Evolutionary conservation across 2,113 vertebrate species (phyloP).

Genomic region (Hirundichthys speculiger): DNA sequence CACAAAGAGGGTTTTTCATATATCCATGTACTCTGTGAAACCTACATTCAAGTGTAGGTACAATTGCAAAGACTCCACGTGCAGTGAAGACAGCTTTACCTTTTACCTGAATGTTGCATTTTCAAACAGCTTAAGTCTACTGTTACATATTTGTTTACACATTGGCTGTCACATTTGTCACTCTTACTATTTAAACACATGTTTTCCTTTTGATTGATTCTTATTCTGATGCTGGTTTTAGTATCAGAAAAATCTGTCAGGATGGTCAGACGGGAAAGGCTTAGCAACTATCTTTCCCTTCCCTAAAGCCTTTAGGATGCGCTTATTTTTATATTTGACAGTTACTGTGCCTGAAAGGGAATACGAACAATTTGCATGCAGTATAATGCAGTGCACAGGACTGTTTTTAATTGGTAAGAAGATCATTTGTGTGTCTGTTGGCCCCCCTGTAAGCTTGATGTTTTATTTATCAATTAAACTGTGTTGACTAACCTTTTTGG

Average conservation of each 20-base stretch:
- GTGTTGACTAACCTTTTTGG: conserved; percentile 37
- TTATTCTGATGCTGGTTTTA: conserved; percentile 10
- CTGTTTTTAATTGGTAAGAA: too few relatives aligned
- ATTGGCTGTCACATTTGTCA: conserved; percentile 9
- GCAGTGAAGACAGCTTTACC: too few relatives aligned
- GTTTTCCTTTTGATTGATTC: neutral
- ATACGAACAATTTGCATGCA: conserved; percentile 40
- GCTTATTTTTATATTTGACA: conserved; percentile 15
- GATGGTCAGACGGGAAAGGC: conserved; percentile 12
- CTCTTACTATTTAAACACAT: conserved; percentile 14
- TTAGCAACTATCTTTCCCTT: conserved; percentile 34
- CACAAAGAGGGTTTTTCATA: neutral
- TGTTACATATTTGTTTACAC: conserved; percentile 16
- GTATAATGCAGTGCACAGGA: conserved; percentile 29
- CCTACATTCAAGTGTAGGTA: too few relatives aligned
- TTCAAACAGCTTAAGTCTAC: neutral
- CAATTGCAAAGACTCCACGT: too few relatives aligned
- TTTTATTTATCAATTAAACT: conserved; percentile 69
- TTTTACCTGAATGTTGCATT: too few relatives aligned
- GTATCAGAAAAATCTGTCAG: conserved; percentile 2
- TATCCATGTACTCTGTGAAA: too few relatives aligned
- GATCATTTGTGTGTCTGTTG: conserved; percentile 25
- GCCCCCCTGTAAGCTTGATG: conserved; percentile 33
- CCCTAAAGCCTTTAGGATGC: conserved; percentile 1
- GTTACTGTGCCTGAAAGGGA: conserved; percentile 20